These are phyloP conservation scores for Distichodus sexfasciatus DNA, from an alignment of 2,797 vertebrate genomes.

Conservation along the genomic window DNA sequence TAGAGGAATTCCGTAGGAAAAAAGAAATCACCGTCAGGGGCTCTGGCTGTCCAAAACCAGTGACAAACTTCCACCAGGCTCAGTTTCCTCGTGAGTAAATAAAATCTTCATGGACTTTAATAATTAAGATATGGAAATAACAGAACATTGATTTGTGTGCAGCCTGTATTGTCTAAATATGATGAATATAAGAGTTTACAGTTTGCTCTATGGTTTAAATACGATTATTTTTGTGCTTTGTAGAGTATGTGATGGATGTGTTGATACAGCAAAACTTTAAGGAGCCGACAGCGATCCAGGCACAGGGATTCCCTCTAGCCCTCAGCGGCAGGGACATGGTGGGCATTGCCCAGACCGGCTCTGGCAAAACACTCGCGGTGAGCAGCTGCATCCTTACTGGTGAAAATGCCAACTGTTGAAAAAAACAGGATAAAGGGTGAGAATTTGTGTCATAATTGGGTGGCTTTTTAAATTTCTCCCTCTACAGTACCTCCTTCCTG, in stretches of 20 bases:
- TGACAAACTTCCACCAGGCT: conserved; percentile 88
- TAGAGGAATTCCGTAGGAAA: conserved; percentile 88
- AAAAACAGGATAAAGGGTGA: neutral
- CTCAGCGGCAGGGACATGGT: conserved; percentile 95
- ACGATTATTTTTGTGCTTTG: conserved; percentile 23
- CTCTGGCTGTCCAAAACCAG: conserved; percentile 81
- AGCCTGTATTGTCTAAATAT: no score
- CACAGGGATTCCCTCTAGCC: conserved; percentile 92
- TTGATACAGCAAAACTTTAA: conserved; percentile 92
- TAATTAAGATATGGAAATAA: no score
- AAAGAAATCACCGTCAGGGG: conserved; percentile 94
- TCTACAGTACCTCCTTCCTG: conserved; percentile 90
- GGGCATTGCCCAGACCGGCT: conserved; percentile 97
- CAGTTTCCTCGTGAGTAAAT: conserved; percentile 94
- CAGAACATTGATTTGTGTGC: no score
- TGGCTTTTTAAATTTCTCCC: conserved; percentile 2
- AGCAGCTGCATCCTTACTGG: conserved; percentile 42
- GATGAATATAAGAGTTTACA: neutral
- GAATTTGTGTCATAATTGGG: neutral
- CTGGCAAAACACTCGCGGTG: conserved; percentile 95
- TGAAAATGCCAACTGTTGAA: neutral
- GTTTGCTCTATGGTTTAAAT: neutral
- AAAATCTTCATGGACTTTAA: no score
- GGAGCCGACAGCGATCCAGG: conserved; percentile 95
- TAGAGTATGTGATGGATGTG: conserved; percentile 95